Evolutionary conservation across 2,888 invertebrate species (phyloP).

Genomic region (Endomychus coccineus): DNA sequence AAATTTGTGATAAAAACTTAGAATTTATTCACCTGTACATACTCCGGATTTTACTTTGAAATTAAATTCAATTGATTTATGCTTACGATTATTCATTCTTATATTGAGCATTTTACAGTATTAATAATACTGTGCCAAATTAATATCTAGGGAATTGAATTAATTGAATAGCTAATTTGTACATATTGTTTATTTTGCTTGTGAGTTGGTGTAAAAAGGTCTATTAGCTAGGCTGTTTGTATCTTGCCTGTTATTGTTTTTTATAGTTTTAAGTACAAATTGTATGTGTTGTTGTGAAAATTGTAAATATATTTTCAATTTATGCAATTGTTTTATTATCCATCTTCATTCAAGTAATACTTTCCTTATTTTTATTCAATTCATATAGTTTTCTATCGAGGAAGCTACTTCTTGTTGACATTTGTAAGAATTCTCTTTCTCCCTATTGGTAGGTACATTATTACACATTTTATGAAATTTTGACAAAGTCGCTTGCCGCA

Average conservation of each 20-base stretch:
- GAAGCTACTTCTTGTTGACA: no score
- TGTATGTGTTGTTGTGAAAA: slow-evolving; percentile 44
- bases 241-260: slow-evolving; percentile 46
- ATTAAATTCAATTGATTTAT: slow-evolving; percentile 17
- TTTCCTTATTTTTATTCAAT: no score
- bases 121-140: slow-evolving; percentile 40
- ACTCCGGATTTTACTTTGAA: slow-evolving; percentile 25
- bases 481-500: no score
- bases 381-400: no score
- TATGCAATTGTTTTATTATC: no score
- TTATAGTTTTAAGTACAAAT: slow-evolving; percentile 44
- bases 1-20: slow-evolving; percentile 41
- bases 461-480: no score
- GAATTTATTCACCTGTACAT: slow-evolving; percentile 30
- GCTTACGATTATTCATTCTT: slow-evolving; percentile 15
- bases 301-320: slow-evolving; percentile 43
- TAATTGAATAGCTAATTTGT: slow-evolving; percentile 24
- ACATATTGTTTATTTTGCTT: slow-evolving; percentile 33
- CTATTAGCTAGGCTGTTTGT: slow-evolving; percentile 41
- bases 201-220: slow-evolving; percentile 37
- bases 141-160: no score
- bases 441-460: no score
- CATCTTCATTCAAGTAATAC: no score
- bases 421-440: no score
- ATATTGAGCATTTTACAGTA: slow-evolving; percentile 27